Conservation (phyloP, 2,797 vertebrate species). For the Naso thynnoides region DNA sequence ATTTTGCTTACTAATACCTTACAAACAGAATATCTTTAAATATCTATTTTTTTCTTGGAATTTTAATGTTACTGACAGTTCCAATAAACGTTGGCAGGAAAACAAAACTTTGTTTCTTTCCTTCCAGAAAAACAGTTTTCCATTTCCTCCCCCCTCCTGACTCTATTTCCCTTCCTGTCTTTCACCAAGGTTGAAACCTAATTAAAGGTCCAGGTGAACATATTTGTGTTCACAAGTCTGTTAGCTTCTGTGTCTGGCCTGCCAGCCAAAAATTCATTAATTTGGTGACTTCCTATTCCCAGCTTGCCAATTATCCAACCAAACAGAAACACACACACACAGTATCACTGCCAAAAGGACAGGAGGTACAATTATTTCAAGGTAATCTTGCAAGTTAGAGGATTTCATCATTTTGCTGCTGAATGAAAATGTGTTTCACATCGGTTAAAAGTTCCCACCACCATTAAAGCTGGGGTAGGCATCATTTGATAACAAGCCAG, state of each 20-base stretch:
- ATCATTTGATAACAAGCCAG: too few relatives aligned
- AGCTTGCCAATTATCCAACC: constrained; percentile 21
- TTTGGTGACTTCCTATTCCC: constrained; percentile 51
- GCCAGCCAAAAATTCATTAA: constrained; percentile 56
- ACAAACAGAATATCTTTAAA: neutral
- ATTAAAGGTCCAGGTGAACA: constrained; percentile 54
- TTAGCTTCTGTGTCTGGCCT: constrained; percentile 38
- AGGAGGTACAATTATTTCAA: constrained; percentile 36
- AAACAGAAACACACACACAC: neutral
- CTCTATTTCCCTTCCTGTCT: neutral
- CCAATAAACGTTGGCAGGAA: neutral
- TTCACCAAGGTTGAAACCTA: constrained; percentile 36
- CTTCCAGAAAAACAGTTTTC: neutral
- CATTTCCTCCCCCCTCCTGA: neutral
- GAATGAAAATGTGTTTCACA: neutral
- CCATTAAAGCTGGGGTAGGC: too few relatives aligned
- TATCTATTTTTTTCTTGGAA: neutral
- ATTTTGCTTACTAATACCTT: too few relatives aligned
- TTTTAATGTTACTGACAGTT: neutral
- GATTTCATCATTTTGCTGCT: constrained; percentile 2
- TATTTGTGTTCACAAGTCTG: constrained; percentile 38
- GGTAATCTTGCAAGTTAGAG: constrained; percentile 18
- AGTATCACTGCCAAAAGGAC: constrained; percentile 30
- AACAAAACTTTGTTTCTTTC: neutral
- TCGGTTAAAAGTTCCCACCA: neutral